Conservation (phyloP, 2,888 invertebrate species). For the Melolontha melolontha region DNA sequence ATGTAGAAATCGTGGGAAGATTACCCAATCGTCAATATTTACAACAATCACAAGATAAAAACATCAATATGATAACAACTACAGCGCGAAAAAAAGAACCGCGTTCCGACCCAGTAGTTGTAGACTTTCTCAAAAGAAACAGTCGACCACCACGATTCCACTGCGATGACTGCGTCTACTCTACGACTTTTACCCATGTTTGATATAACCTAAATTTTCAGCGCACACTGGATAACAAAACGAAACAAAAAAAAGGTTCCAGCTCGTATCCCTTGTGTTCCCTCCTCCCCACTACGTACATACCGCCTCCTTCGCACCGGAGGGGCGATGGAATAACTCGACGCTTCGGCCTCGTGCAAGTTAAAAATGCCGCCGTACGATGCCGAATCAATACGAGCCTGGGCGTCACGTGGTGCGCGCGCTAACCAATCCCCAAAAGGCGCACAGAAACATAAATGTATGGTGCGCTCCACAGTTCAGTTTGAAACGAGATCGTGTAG, state of each 20-base stretch:
- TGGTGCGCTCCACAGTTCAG: slow-evolving; percentile 48
- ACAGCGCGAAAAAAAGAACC: slow-evolving; percentile 42
- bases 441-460: slow-evolving; percentile 46
- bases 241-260: slow-evolving; percentile 31
- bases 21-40: slow-evolving; percentile 19
- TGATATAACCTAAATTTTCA: slow-evolving; percentile 56
- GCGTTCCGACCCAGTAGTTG: slow-evolving; percentile 45
- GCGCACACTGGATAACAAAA: slow-evolving; percentile 36
- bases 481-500: slow-evolving; percentile 56
- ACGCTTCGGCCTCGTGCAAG: slow-evolving; percentile 65
- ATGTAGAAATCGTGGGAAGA: slow-evolving; percentile 25
- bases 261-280: slow-evolving; percentile 33
- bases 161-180: slow-evolving; percentile 33
- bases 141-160: slow-evolving; percentile 31
- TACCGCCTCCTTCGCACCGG: slow-evolving; percentile 36
- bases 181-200: slow-evolving; percentile 47
- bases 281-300: slow-evolving; percentile 24
- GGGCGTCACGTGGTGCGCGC: slow-evolving; percentile 71
- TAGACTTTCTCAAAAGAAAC: slow-evolving; percentile 48
- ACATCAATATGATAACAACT: slow-evolving; percentile 15
- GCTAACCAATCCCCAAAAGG: slow-evolving; percentile 60
- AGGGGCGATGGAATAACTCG: slow-evolving; percentile 33
- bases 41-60: slow-evolving; percentile 15
- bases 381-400: slow-evolving; percentile 81
- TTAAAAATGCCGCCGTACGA: slow-evolving; percentile 86